A percentile compares a stretch with the other conserved stretches of the same genome.
phyloP scores from a whole-genome alignment of 2,797 vertebrate genomes.

The Propithecus deckenii region DNA sequence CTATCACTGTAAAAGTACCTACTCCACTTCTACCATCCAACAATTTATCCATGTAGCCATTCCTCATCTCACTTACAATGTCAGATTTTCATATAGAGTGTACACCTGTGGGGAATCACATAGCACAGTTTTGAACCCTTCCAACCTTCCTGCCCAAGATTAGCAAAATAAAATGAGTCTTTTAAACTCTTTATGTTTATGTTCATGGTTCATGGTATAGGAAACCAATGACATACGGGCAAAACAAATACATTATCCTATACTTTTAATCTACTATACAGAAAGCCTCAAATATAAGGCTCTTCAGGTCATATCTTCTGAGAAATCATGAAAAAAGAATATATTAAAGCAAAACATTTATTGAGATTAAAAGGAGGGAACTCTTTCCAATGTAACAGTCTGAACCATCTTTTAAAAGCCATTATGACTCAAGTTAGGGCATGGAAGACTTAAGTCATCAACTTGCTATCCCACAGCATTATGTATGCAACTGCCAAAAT shows the following conservation, averaged over 20 bases:
- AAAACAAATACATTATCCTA: neutral
- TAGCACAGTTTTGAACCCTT: neutral
- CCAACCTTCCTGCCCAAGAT: neutral
- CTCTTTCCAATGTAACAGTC: neutral
- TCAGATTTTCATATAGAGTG: neutral
- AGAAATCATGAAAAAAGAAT: neutral
- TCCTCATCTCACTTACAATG: neutral
- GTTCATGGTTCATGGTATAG: neutral
- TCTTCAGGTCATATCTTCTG: neutral
- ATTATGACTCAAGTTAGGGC: neutral
- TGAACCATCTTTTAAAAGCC: neutral
- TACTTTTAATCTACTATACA: neutral
- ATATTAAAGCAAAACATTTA: neutral
- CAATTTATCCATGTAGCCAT: neutral
- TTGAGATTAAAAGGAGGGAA: neutral
- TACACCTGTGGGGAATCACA: neutral
- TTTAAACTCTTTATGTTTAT: neutral
- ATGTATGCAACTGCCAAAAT: neutral
- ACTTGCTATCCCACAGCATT: neutral
- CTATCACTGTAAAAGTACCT: neutral
- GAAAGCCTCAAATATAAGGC: neutral
- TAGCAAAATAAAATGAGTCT: neutral
- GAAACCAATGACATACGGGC: neutral
- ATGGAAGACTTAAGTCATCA: neutral
- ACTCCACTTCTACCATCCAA: neutral